Percentiles rank a stretch among this genome's conserved stretches.
phyloP scores from a whole-genome alignment of 2,888 invertebrate genomes.

The Alloplasta piceator region DNA sequence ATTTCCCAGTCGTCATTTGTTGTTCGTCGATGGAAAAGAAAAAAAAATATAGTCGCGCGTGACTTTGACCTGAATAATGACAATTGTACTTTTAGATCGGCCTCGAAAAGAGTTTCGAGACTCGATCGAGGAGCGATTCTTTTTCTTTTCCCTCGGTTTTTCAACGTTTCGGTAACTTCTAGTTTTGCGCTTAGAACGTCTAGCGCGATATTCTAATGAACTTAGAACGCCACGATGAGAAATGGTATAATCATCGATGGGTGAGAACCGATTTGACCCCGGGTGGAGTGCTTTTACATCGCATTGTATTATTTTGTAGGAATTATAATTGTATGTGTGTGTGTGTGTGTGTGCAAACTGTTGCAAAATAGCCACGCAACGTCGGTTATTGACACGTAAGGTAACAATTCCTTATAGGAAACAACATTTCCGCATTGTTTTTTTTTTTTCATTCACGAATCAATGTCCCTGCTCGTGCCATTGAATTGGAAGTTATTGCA shows the following conservation, averaged over 20 bases:
- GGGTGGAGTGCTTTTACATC: slow-evolving; percentile 34
- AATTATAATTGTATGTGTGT: slow-evolving; percentile 10
- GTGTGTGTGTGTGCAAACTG: not conserved
- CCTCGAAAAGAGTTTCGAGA: not conserved
- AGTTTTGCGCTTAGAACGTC: too few species aligned
- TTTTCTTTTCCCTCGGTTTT: not conserved
- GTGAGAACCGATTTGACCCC: slow-evolving; percentile 58
- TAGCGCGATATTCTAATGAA: slow-evolving; percentile 9
- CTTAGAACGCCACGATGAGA: slow-evolving; percentile 13
- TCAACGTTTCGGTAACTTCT: not conserved
- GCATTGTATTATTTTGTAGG: slow-evolving; percentile 20
- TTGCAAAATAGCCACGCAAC: not conserved
- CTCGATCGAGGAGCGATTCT: not conserved
- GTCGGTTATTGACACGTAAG: slow-evolving; percentile 47
- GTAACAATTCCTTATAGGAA: not conserved
- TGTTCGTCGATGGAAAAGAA: not conserved
- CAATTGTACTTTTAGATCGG: slow-evolving; percentile 1
- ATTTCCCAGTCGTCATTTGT: not conserved
- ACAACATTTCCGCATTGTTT: slow-evolving; percentile 43
- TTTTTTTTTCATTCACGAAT: slow-evolving; percentile 13
- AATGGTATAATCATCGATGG: slow-evolving; percentile 36
- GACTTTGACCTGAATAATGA: not conserved
- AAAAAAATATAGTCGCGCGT: too few species aligned
- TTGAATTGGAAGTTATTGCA: slow-evolving; percentile 4
- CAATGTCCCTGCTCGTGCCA: slow-evolving; percentile 8